Evolutionary conservation across 2,888 invertebrate genomes (phyloP).

Genomic region (Polydesmus complanatus): DNA sequence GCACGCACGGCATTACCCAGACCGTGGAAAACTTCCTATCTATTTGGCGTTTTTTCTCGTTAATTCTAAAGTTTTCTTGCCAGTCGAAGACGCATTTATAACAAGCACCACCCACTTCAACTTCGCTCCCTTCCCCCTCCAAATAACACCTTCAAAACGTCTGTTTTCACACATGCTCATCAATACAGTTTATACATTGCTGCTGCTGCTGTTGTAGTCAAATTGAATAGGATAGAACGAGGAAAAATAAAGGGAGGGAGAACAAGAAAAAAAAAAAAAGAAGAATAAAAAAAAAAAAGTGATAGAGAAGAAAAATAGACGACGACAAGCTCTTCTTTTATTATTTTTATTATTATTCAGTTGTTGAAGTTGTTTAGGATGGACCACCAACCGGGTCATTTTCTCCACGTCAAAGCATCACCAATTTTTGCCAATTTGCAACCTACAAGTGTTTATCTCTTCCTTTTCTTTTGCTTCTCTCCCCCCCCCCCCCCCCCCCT

Average conservation of each 20-base stretch:
- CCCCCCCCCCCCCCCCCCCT: no score
- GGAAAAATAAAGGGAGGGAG: not conserved
- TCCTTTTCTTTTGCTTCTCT: no score
- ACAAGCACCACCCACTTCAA: no score
- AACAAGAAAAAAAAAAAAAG: not conserved
- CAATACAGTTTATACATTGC: not conserved
- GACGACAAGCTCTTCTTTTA: not conserved
- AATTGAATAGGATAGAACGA: not conserved
- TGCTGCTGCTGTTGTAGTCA: not conserved
- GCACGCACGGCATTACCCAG: no score
- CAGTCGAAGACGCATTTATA: no score
- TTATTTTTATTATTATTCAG: not conserved
- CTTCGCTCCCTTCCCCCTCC: not conserved
- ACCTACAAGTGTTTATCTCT: slow-evolving; percentile 12
- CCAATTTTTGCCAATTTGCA: slow-evolving; percentile 13
- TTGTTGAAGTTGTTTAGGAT: not conserved
- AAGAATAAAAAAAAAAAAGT: not conserved
- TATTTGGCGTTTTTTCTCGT: no score
- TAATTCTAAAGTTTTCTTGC: no score
- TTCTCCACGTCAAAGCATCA: slow-evolving; percentile 12
- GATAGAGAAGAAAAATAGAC: not conserved
- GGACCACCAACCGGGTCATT: slow-evolving; percentile 13
- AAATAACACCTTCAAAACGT: not conserved
- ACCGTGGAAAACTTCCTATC: no score
- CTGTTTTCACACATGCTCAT: not conserved